phyloP scores from a whole-genome alignment of 2,113 vertebrate species.

The Leucopsar rothschildi region DNA sequence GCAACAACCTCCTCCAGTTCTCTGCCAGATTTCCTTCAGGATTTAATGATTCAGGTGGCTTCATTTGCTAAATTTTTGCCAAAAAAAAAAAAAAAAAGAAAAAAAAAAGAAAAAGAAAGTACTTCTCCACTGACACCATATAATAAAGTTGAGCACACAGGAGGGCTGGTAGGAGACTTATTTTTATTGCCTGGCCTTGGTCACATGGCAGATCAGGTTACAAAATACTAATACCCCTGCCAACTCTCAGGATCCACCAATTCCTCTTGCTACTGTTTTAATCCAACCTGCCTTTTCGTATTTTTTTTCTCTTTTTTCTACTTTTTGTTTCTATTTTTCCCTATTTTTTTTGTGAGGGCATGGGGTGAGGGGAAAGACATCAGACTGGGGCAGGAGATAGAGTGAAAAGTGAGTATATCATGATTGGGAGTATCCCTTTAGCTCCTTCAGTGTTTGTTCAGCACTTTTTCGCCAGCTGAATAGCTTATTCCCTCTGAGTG shows the following conservation, averaged over 20 bases:
- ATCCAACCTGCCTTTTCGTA: not conserved
- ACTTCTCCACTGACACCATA: conserved; percentile 45
- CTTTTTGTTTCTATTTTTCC: too few species aligned
- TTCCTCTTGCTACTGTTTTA: conserved; percentile 59
- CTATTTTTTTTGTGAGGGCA: not conserved
- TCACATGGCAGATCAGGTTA: conserved; percentile 54
- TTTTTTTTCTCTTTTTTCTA: accelerated
- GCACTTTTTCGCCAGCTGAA: conserved; percentile 59
- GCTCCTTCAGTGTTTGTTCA: conserved; percentile 61
- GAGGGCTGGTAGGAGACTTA: conserved; percentile 52
- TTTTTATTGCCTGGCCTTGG: conserved; percentile 38
- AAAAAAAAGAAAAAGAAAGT: not conserved
- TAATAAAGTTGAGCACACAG: conserved; percentile 57
- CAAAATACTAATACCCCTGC: conserved; percentile 47
- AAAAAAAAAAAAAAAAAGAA: not conserved
- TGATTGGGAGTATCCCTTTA: conserved; percentile 54
- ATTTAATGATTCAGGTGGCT: conserved; percentile 65
- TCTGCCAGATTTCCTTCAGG: conserved; percentile 59
- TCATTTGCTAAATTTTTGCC: conserved; percentile 51
- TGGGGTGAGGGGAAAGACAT: not conserved
- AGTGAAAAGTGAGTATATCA: conserved; percentile 13
- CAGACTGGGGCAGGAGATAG: not conserved
- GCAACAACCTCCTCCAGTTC: conserved; percentile 34
- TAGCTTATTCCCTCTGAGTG: conserved; percentile 45
- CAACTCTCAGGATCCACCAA: conserved; percentile 31